Percentiles rank a stretch among this genome's conserved stretches.
Conservation (phyloP, 1,140 invertebrate genomes). For the Hyles vespertilio region DNA sequence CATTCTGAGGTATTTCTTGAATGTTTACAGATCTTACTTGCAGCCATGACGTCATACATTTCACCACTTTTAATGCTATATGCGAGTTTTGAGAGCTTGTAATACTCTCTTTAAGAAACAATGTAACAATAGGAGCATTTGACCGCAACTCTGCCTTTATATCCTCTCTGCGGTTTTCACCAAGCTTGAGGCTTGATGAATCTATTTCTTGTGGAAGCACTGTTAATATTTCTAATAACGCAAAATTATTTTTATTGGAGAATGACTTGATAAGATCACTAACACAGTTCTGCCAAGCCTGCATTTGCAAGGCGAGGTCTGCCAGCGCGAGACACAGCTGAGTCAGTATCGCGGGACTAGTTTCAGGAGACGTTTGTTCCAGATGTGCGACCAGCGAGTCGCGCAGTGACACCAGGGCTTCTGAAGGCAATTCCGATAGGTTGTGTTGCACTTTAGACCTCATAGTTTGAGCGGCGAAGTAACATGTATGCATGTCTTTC, state of each 20-base stretch:
- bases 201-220: slow-evolving; percentile 97
- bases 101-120: slow-evolving; percentile 87
- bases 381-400: slow-evolving; percentile 96
- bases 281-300: slow-evolving; percentile 92
- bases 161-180: slow-evolving; percentile 91
- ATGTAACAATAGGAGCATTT: slow-evolving; percentile 80
- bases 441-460: slow-evolving; percentile 95
- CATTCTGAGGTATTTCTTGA: slow-evolving; percentile 80
- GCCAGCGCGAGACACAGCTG: slow-evolving; percentile 95
- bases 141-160: slow-evolving; percentile 85
- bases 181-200: slow-evolving; percentile 88
- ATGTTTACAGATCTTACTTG: slow-evolving; percentile 83
- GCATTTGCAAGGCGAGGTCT: slow-evolving; percentile 96
- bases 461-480: slow-evolving; percentile 99
- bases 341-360: slow-evolving; percentile 90
- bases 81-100: slow-evolving; percentile 75
- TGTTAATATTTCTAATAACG: slow-evolving; percentile 93
- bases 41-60: slow-evolving; percentile 89
- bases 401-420: slow-evolving; percentile 89
- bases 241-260: slow-evolving; percentile 81
- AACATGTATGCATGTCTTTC: slow-evolving; percentile 93
- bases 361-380: slow-evolving; percentile 87
- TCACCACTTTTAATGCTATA: slow-evolving; percentile 79
- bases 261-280: slow-evolving; percentile 88
- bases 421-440: slow-evolving; percentile 93